Conservation (phyloP, 2,888 invertebrate species). For the Phlogophora meticulosa region DNA sequence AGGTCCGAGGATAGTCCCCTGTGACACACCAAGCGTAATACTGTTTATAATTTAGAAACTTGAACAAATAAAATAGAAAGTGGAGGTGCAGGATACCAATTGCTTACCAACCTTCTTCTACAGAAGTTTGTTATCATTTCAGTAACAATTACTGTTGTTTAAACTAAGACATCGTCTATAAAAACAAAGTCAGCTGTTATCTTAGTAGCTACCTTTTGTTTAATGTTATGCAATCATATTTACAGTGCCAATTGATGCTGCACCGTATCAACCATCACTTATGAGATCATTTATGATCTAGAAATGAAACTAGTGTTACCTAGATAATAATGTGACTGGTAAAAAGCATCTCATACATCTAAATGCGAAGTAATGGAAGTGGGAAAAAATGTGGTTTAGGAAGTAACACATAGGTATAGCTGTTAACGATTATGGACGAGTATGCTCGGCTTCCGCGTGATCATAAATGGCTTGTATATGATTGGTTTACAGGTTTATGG, state of each 20-base stretch:
- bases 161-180: too few species aligned
- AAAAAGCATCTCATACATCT: not conserved
- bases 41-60: not conserved
- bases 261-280: not conserved
- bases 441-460: slow-evolving; percentile 37
- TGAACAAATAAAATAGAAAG: not conserved
- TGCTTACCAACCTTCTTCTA: not conserved
- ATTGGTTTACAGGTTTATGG: slow-evolving; percentile 14
- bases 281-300: not conserved
- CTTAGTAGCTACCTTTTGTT: slow-evolving; percentile 11
- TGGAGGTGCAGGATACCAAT: not conserved
- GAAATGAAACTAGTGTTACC: not conserved
- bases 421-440: slow-evolving; percentile 32
- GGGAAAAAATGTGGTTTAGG: slow-evolving; percentile 45
- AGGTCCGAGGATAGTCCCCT: not conserved
- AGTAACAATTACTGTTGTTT: too few species aligned
- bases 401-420: slow-evolving; percentile 35
- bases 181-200: not conserved
- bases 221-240: not conserved
- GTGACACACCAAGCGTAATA: not conserved
- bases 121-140: too few species aligned
- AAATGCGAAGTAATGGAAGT: not conserved
- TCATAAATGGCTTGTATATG: slow-evolving; percentile 24
- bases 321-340: not conserved
- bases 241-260: not conserved